These are phyloP conservation scores for Lagopus leucura DNA, from an alignment of 2,113 vertebrate species.

Conservation along the genomic window DNA sequence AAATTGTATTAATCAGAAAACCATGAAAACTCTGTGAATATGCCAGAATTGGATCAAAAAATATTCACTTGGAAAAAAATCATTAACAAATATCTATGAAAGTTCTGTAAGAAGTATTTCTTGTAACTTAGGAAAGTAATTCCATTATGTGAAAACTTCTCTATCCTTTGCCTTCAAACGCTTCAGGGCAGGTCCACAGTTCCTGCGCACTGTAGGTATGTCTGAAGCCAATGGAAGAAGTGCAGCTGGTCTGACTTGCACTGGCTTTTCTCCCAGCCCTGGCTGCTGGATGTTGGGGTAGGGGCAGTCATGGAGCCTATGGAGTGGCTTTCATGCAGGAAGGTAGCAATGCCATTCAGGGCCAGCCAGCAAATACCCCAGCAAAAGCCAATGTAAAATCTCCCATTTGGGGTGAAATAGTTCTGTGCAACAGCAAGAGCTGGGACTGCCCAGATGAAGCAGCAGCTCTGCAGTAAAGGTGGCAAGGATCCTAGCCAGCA, in stretches of 20 bases:
- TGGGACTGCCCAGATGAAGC: rapidly evolving
- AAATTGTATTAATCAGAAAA: not conserved
- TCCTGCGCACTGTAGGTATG: rapidly evolving
- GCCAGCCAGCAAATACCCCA: rapidly evolving
- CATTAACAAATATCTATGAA: rapidly evolving
- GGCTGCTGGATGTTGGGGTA: rapidly evolving
- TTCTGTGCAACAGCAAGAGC: rapidly evolving
- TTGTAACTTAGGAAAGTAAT: not conserved
- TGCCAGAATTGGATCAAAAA: not conserved
- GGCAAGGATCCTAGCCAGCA: not conserved
- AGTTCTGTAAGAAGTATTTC: not conserved
- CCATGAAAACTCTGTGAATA: not conserved
- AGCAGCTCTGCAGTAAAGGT: not conserved
- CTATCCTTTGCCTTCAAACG: not conserved
- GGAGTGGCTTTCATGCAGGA: not conserved
- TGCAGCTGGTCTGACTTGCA: not conserved
- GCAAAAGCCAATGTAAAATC: not conserved
- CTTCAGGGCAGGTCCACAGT: not conserved
- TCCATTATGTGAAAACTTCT: not conserved
- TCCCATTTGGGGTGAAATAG: not conserved
- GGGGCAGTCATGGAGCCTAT: not conserved
- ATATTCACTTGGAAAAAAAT: not conserved
- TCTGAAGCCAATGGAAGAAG: rapidly evolving
- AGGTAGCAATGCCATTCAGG: rapidly evolving
- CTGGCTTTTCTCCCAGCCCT: not conserved